Conservation (phyloP, 2,888 invertebrate species). For the Maniola hyperantus region DNA sequence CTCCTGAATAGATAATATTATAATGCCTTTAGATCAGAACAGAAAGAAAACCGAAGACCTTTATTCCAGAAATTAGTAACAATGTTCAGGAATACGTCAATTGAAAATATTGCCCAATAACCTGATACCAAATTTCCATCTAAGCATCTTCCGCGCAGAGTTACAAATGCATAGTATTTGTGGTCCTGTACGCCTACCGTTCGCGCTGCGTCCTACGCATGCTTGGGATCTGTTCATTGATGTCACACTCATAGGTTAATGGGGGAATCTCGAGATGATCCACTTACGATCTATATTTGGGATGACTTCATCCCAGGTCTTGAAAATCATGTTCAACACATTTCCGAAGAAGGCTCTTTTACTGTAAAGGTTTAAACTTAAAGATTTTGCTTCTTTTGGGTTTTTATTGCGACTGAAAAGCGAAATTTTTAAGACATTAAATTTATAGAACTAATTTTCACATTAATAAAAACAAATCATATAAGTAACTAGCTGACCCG, state of each 20-base stretch:
- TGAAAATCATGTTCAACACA: neutral
- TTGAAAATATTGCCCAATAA: neutral
- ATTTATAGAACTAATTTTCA: neutral
- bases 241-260: conserved; percentile 47
- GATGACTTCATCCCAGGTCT: conserved; percentile 12
- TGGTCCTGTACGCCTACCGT: conserved; percentile 41
- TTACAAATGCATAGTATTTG: conserved; percentile 36
- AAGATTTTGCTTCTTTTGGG: too few species aligned
- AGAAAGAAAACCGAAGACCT: neutral
- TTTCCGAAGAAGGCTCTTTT: neutral
- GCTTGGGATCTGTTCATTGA: conserved; percentile 51
- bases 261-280: conserved; percentile 42
- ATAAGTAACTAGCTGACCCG: too few species aligned
- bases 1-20: neutral
- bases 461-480: too few species aligned
- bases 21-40: neutral
- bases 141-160: conserved; percentile 12
- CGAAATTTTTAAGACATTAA: neutral
- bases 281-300: conserved; percentile 36
- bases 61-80: conserved; percentile 6
- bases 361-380: neutral
- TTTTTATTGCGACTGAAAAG: neutral
- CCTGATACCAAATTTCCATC: neutral
- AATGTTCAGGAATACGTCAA: neutral
- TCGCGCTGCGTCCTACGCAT: conserved; percentile 57